These are phyloP conservation scores for Maccullochella peelii DNA, from an alignment of 2,113 vertebrate genomes.

Conservation along the genomic window DNA sequence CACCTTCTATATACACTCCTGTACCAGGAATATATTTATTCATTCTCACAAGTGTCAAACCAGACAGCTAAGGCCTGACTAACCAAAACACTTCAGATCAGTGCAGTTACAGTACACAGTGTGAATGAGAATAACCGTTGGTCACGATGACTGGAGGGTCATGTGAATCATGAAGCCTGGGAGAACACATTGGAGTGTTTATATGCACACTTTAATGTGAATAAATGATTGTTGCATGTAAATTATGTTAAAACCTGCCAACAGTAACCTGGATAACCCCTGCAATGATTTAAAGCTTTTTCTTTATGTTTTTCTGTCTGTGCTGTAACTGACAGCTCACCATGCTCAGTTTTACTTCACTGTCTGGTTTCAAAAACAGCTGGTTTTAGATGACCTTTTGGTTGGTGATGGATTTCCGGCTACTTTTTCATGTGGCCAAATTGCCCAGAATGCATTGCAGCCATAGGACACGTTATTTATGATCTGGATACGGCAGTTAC, in stretches of 20 bases:
- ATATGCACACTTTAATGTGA: neutral
- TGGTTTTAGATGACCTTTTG: neutral
- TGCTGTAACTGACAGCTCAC: neutral
- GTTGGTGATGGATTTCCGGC: neutral
- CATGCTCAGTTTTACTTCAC: neutral
- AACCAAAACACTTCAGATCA: neutral
- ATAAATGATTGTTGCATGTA: neutral
- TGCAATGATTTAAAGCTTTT: neutral
- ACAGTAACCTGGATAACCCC: neutral
- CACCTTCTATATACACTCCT: neutral
- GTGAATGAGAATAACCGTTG: neutral
- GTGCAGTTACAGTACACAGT: constrained; percentile 4
- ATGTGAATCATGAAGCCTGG: neutral
- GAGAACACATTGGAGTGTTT: neutral
- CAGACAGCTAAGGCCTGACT: neutral
- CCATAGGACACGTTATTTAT: neutral
- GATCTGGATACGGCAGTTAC: neutral
- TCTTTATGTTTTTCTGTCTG: neutral
- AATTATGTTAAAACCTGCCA: neutral
- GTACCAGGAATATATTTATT: neutral
- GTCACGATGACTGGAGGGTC: neutral
- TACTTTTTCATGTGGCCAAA: neutral
- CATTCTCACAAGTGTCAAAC: neutral
- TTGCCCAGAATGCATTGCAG: neutral
- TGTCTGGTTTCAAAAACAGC: neutral